A percentile compares a stretch with the other conserved stretches of the same genome.
These are phyloP conservation scores for Asbolus verrucosus DNA, from an alignment of 1,140 invertebrate genomes.

Conservation along the genomic window DNA sequence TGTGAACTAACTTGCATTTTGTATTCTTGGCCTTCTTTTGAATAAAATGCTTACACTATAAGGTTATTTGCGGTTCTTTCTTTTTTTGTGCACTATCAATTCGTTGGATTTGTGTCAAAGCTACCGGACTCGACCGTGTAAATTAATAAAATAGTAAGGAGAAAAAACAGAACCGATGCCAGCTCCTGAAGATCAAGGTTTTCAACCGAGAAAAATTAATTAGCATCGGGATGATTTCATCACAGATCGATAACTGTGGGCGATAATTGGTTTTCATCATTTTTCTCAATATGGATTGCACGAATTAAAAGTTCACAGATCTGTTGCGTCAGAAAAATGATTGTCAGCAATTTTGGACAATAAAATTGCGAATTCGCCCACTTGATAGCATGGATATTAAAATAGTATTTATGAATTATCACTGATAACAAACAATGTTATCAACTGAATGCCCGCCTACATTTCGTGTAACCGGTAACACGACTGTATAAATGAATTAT, in stretches of 20 bases:
- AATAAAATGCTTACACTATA: slow-evolving; percentile 55
- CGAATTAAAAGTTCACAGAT: slow-evolving; percentile 4
- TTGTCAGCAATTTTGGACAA: slow-evolving; percentile 29
- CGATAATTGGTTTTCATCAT: slow-evolving; percentile 30
- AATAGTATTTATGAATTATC: slow-evolving; percentile 15
- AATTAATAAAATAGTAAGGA: not conserved
- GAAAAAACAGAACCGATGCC: not conserved
- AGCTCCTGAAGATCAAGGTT: slow-evolving; percentile 21
- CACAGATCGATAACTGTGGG: slow-evolving; percentile 1
- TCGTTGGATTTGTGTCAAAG: slow-evolving; percentile 35
- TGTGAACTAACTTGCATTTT: slow-evolving; percentile 63
- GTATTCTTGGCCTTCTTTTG: slow-evolving; percentile 63
- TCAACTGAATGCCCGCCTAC: slow-evolving; percentile 32
- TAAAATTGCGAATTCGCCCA: slow-evolving; percentile 31
- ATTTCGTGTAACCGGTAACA: slow-evolving; percentile 12
- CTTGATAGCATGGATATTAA: slow-evolving; percentile 14
- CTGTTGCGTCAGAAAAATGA: slow-evolving; percentile 30
- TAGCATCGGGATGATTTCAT: not conserved
- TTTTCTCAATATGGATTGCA: slow-evolving; percentile 12
- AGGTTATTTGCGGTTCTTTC: slow-evolving; percentile 55
- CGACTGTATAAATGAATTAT: slow-evolving; percentile 47
- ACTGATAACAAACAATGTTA: slow-evolving; percentile 43
- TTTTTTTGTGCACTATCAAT: slow-evolving; percentile 41
- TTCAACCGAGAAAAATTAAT: not conserved
- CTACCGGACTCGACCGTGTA: slow-evolving; percentile 11